A percentile compares a stretch with the other conserved stretches of the same genome.
Evolutionary conservation across 1,140 invertebrate species (phyloP).

Genomic region (Drosophila novamexicana): DNA sequence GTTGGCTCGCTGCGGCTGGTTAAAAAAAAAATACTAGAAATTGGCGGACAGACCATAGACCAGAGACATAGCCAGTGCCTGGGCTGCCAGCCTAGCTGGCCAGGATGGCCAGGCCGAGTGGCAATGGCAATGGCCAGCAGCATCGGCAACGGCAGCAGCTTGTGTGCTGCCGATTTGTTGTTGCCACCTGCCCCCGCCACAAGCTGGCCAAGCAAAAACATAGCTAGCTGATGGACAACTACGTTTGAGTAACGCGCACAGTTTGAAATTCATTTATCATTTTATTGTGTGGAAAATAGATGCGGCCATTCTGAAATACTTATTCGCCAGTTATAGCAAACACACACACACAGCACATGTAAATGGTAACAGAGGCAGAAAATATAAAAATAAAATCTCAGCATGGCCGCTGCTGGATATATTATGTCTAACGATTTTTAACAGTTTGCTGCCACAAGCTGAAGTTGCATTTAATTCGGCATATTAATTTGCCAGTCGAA

Average conservation of each 20-base stretch:
- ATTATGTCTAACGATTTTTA: conserved; percentile 60
- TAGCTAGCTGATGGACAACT: conserved; percentile 60
- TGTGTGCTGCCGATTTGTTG: conserved; percentile 34
- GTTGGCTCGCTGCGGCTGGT: conserved; percentile 23
- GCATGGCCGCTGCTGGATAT: conserved; percentile 51
- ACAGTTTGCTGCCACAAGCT: conserved; percentile 49
- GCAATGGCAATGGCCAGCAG: conserved; percentile 19
- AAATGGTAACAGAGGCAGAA: conserved; percentile 45
- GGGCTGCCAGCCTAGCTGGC: neutral
- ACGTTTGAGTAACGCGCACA: conserved; percentile 71
- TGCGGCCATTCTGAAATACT: conserved; percentile 35
- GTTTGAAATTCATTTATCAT: conserved; percentile 80
- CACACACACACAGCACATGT: conserved; percentile 33
- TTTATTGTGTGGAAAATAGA: conserved; percentile 67
- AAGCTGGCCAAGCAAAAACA: neutral
- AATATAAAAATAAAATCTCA: conserved; percentile 25
- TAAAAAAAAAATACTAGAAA: conserved; percentile 42
- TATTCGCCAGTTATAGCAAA: conserved; percentile 24
- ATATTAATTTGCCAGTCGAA: conserved; percentile 60
- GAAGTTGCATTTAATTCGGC: conserved; percentile 64
- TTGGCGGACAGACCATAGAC: conserved; percentile 14
- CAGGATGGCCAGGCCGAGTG: conserved; percentile 2
- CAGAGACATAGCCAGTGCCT: neutral
- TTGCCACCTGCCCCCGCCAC: neutral
- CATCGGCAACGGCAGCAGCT: conserved; percentile 4